Conservation (phyloP, 2,797 vertebrate species). For the Setipinna tenuifilis region DNA sequence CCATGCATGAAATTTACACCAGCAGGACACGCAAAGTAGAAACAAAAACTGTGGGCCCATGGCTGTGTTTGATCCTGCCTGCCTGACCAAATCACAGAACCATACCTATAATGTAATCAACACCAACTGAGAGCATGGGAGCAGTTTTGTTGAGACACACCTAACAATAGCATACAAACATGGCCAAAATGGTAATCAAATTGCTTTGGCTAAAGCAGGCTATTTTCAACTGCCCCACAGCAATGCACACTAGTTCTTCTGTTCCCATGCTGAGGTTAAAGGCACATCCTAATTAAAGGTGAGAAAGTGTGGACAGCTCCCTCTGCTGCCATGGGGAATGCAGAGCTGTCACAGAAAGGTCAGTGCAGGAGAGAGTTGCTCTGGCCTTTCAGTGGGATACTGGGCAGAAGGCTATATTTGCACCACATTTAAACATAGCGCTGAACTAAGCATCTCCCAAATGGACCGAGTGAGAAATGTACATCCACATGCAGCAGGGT, state of each 20-base stretch:
- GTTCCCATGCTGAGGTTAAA: not conserved
- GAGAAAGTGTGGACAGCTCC: not conserved
- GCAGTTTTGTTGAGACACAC: not conserved
- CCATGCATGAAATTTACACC: not conserved
- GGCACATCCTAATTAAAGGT: not conserved
- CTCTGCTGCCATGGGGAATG: not conserved
- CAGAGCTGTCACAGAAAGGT: not conserved
- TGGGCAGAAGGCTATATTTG: not conserved
- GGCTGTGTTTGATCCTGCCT: not conserved
- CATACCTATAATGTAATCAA: not conserved
- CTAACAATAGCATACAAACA: not conserved
- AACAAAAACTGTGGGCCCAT: not conserved
- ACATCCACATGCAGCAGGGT: constrained; percentile 1
- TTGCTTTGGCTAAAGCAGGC: not conserved
- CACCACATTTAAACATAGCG: not conserved
- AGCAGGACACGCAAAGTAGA: not conserved
- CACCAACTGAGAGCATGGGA: not conserved
- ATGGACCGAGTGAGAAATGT: not conserved
- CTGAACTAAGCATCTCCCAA: not conserved
- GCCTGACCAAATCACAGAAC: not conserved
- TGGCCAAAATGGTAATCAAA: not conserved
- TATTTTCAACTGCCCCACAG: not conserved
- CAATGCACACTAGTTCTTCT: too few species aligned
- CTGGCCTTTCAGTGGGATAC: not conserved
- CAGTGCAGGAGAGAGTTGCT: not conserved